Conservation (phyloP, 1,140 invertebrate genomes). For the Mamestra configurata region DNA sequence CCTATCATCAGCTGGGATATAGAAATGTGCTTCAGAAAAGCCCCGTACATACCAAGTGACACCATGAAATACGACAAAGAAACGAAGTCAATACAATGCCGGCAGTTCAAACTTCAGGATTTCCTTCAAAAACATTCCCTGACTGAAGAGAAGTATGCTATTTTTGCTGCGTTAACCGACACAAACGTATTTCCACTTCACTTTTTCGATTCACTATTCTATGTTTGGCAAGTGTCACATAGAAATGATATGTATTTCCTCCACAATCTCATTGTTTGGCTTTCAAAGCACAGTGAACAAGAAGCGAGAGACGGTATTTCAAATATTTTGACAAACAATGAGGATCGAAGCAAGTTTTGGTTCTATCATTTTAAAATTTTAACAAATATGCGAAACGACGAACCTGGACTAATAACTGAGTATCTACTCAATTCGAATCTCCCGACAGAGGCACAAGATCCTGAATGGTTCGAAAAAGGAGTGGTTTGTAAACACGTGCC, state of each 20-base stretch:
- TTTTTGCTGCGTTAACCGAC: conserved; percentile 62
- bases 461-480: conserved; percentile 67
- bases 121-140: conserved; percentile 60
- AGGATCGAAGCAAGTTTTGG: background rate
- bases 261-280: background rate
- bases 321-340: background rate
- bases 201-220: conserved; percentile 53
- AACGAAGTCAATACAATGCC: conserved; percentile 54
- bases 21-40: conserved; percentile 60
- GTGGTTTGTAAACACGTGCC: conserved; percentile 56
- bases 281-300: background rate
- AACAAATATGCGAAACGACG: background rate
- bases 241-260: too few species aligned
- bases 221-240: background rate
- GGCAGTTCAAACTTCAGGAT: conserved; percentile 51
- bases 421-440: conserved; percentile 10
- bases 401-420: background rate
- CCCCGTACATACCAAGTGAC: conserved; percentile 57
- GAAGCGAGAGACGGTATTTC: background rate
- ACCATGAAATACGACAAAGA: conserved; percentile 40
- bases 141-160: conserved; percentile 58
- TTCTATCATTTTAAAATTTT: background rate
- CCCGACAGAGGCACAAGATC: background rate
- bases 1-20: conserved; percentile 65
- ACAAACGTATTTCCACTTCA: conserved; percentile 57